Conservation (phyloP, 1,140 invertebrate species). For the Brachionus sp. region DNA sequence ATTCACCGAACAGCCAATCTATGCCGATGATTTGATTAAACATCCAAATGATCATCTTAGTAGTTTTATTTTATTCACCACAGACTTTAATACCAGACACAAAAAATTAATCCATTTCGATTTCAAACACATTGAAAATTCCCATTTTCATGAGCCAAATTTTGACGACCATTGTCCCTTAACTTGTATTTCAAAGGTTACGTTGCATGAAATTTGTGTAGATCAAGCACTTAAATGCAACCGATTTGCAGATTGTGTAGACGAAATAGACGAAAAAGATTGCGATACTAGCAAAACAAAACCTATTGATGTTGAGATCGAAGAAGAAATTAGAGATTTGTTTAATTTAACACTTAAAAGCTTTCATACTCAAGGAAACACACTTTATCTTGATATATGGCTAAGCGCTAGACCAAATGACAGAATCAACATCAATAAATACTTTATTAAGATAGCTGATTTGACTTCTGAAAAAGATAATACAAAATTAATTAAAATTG, state of each 20-base stretch:
- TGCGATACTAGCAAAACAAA: neutral
- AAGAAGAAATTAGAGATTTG: neutral
- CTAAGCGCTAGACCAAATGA: neutral
- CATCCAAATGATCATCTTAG: neutral
- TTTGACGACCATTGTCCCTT: neutral
- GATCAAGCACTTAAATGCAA: neutral
- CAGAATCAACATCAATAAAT: neutral
- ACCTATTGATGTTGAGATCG: neutral
- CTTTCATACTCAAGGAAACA: neutral
- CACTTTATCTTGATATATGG: neutral
- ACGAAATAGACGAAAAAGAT: neutral
- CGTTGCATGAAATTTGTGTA: neutral
- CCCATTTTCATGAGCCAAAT: neutral
- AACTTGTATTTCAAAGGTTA: neutral
- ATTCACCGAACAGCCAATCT: neutral
- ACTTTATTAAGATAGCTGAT: neutral
- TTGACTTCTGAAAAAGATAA: neutral
- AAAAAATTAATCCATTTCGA: slow-evolving; percentile 1
- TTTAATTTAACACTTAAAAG: neutral
- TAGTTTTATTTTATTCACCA: neutral
- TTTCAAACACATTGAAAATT: neutral
- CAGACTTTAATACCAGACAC: neutral
- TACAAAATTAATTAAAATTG: neutral
- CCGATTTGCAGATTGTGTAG: neutral
- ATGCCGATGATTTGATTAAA: neutral